Conservation (phyloP, 2,797 vertebrate genomes). For the Scleropages formosus region DNA sequence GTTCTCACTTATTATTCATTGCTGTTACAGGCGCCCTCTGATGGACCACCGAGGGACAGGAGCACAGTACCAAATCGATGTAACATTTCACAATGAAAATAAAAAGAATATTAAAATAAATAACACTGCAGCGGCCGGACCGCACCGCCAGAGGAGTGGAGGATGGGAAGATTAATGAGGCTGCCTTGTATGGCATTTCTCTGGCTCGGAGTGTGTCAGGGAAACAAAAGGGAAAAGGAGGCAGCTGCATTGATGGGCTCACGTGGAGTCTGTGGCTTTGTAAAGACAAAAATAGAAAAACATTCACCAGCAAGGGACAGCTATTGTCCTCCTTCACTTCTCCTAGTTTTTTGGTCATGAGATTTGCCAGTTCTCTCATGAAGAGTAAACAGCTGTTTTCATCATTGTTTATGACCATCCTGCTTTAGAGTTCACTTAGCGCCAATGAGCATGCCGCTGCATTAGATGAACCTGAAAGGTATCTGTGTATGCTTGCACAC, state of each 20-base stretch:
- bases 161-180: not conserved
- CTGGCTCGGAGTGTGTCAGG: not conserved
- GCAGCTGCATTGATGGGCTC: not conserved
- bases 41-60: conserved; percentile 17
- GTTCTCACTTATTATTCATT: conserved; percentile 16
- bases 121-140: conserved; percentile 1
- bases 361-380: not conserved
- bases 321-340: not conserved
- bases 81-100: conserved; percentile 23
- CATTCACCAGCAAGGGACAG: too few relatives aligned
- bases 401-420: not conserved
- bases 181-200: not conserved
- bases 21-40: not conserved
- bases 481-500: conserved; percentile 23
- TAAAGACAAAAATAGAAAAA: not conserved
- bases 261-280: not conserved
- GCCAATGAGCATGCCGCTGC: not conserved
- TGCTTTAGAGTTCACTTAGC: not conserved
- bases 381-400: conserved; percentile 10
- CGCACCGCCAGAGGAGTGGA: not conserved
- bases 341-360: not conserved
- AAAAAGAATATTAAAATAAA: conserved; percentile 21
- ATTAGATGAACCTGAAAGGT: not conserved
- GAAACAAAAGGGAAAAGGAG: conserved; percentile 11
- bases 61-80: not conserved